Conservation (phyloP, 2,888 invertebrate species). For the Pimpla rufipes region DNA sequence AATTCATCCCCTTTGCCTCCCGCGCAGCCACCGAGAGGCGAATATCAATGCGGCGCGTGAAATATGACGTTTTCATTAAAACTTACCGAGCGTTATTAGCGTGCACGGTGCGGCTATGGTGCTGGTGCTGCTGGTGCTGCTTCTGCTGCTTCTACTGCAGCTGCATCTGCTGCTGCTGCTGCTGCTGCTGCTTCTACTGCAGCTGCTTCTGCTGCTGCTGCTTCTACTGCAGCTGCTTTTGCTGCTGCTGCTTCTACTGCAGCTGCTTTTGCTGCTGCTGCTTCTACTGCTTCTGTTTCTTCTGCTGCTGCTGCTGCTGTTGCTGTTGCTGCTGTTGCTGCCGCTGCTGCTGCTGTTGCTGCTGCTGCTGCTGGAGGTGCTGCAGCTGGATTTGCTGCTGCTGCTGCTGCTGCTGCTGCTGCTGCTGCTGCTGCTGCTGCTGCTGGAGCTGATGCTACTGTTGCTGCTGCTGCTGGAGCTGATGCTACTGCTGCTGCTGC, state of each 20-base stretch:
- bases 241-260: no score
- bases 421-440: constrained; percentile 4
- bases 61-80: constrained; percentile 80
- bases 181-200: background rate
- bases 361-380: no score
- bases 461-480: no score
- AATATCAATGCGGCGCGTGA: constrained; percentile 77
- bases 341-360: background rate
- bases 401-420: no score
- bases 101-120: constrained; percentile 38
- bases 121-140: no score
- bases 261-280: no score
- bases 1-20: constrained; percentile 26
- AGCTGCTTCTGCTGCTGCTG: no score
- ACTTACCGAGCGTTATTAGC: constrained; percentile 76
- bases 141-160: no score
- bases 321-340: no score
- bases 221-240: constrained; percentile 5
- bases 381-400: no score
- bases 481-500: background rate
- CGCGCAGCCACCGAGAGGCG: constrained; percentile 60
- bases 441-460: no score
- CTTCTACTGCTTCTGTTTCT: no score
- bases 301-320: constrained; percentile 6
- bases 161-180: background rate